Percentiles rank a stretch among this genome's conserved stretches.
Conservation (phyloP, 2,113 vertebrate genomes). For the Chroicocephalus ridibundus region DNA sequence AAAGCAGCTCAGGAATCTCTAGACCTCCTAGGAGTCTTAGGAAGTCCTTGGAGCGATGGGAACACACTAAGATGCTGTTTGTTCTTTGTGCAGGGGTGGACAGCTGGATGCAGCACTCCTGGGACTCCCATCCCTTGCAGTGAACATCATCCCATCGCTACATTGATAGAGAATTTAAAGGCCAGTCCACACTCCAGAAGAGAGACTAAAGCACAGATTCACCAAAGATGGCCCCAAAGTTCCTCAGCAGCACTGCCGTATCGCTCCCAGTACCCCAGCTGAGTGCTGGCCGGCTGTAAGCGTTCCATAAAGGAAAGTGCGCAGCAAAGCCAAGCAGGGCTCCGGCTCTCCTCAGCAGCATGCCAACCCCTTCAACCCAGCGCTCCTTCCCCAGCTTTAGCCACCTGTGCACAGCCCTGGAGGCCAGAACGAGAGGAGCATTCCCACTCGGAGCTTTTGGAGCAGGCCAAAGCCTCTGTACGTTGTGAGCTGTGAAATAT, state of each 20-base stretch:
- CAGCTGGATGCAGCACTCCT: background rate
- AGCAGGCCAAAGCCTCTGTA: background rate
- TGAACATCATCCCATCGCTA: background rate
- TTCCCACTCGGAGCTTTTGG: conserved; percentile 3
- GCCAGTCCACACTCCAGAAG: background rate
- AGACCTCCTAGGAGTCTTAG: background rate
- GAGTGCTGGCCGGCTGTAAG: background rate
- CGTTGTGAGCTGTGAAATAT: conserved; percentile 12
- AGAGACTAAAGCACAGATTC: background rate
- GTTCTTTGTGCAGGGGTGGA: rapidly evolving
- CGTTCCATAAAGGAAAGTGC: background rate
- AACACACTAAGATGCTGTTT: background rate
- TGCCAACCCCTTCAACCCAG: background rate
- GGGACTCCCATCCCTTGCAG: background rate
- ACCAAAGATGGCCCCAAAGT: no score
- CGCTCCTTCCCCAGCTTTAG: background rate
- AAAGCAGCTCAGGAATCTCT: background rate
- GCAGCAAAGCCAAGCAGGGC: background rate
- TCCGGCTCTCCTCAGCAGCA: background rate
- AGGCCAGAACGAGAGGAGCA: background rate
- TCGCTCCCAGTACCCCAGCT: background rate
- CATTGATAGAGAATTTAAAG: background rate
- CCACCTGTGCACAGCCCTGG: background rate
- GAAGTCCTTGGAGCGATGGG: background rate
- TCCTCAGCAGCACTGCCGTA: background rate